A percentile compares a stretch with the other conserved stretches of the same genome.
These are phyloP conservation scores for Eupithecia dodoneata DNA, from an alignment of 2,888 invertebrate genomes.

Conservation along the genomic window DNA sequence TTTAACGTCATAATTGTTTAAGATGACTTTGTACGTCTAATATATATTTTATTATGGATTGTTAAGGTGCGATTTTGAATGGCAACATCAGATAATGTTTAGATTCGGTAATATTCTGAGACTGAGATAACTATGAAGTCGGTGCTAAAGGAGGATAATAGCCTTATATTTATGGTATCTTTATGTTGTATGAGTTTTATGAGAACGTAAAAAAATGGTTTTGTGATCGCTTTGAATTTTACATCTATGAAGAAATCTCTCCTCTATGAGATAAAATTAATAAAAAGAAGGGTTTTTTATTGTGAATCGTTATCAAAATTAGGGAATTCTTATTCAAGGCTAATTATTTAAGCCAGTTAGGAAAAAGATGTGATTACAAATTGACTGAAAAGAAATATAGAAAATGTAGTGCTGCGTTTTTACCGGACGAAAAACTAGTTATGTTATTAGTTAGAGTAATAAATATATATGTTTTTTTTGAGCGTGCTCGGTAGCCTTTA, in stretches of 20 bases:
- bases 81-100: conserved; percentile 33
- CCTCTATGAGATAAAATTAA: background rate
- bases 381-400: background rate
- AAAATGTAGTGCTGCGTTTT: background rate
- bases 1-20: conserved; percentile 35
- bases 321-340: background rate
- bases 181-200: background rate
- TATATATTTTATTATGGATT: conserved; percentile 33
- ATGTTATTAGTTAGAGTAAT: background rate
- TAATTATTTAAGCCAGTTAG: background rate
- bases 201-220: conserved; percentile 7
- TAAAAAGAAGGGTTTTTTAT: background rate
- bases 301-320: background rate
- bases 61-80: conserved; percentile 40
- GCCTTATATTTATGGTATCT: conserved; percentile 47
- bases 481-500: background rate
- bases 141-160: conserved; percentile 54
- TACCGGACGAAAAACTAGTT: background rate
- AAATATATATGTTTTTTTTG: background rate
- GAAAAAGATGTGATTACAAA: background rate
- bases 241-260: background rate
- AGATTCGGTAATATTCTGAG: conserved; percentile 39
- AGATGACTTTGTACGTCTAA: conserved; percentile 25
- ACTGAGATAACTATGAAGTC: conserved; percentile 51
- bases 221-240: conserved; percentile 1